Conservation (phyloP, 2,113 vertebrate genomes). For the Shinisaurus crocodilurus region DNA sequence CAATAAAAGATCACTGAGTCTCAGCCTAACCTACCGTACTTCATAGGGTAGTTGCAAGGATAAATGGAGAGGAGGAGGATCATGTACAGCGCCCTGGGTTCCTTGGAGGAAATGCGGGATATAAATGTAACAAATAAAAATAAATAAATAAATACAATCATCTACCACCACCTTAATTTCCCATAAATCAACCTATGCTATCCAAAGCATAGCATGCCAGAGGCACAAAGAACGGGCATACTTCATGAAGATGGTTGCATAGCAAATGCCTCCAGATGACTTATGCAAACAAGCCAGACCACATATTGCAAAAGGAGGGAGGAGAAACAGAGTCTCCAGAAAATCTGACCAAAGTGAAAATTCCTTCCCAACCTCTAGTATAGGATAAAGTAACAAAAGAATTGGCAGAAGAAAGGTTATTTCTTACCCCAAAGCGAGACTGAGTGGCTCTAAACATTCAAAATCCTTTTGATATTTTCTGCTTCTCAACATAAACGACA, state of each 20-base stretch:
- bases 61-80: too few relatives aligned
- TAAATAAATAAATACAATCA: too few relatives aligned
- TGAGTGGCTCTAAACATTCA: constrained; percentile 67
- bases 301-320: neutral
- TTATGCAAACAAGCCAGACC: neutral
- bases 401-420: neutral
- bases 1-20: too few relatives aligned
- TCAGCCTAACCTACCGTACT: too few relatives aligned
- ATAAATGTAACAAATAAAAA: too few relatives aligned
- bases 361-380: neutral
- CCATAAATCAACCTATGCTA: neutral
- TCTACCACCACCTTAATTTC: neutral
- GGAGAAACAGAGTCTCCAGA: neutral
- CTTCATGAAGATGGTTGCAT: neutral
- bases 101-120: too few relatives aligned
- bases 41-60: too few relatives aligned
- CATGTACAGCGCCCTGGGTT: too few relatives aligned
- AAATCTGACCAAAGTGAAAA: neutral
- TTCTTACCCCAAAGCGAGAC: constrained; percentile 81
- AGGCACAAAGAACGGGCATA: neutral
- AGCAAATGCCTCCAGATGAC: neutral
- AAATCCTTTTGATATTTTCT: constrained; percentile 16
- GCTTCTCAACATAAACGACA: neutral
- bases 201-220: neutral
- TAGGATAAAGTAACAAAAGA: neutral